Evolutionary conservation across 2,113 vertebrate species (phyloP).

Genomic region (Lipophrys pholis): DNA sequence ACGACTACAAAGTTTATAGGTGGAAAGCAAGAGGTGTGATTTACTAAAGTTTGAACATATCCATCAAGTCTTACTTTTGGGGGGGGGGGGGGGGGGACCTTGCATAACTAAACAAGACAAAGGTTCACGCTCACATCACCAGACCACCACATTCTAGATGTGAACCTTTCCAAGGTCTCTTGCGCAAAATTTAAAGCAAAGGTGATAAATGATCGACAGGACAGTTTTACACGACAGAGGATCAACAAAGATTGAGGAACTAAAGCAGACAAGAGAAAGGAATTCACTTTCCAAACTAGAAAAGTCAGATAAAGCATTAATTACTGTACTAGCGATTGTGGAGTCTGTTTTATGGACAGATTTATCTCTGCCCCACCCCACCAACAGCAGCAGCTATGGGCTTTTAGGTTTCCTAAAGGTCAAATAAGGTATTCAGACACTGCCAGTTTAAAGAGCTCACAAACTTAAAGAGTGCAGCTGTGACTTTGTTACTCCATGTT

Average conservation of each 20-base stretch:
- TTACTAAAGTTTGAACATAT: no score
- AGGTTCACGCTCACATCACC: no score
- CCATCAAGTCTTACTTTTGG: no score
- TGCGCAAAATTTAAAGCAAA: slow-evolving; percentile 16
- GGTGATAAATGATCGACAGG: slow-evolving; percentile 17
- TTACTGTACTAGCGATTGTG: slow-evolving; percentile 19
- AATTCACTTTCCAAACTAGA: slow-evolving; percentile 35
- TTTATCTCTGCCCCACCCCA: slow-evolving; percentile 62
- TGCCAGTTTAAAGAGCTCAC: slow-evolving; percentile 44
- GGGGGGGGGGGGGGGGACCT: no score
- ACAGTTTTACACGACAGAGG: slow-evolving; percentile 1
- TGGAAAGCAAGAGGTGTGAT: no score
- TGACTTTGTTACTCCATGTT: slow-evolving; percentile 9
- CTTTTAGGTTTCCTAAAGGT: slow-evolving; percentile 31
- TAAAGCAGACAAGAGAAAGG: slow-evolving; percentile 11
- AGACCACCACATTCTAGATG: no score
- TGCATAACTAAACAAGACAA: no score
- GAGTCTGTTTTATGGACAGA: slow-evolving; percentile 58
- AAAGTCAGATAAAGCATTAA: slow-evolving; percentile 34
- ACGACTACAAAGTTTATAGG: no score
- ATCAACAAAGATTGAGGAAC: slow-evolving; percentile 9
- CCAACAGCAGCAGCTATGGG: slow-evolving; percentile 30
- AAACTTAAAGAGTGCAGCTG: slow-evolving; percentile 40
- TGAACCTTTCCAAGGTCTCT: slow-evolving; percentile 7
- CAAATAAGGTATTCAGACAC: slow-evolving; percentile 36